A percentile compares a stretch with the other conserved stretches of the same genome.
These are phyloP conservation scores for Potorous gilbertii DNA, from an alignment of 2,797 vertebrate genomes.

Conservation along the genomic window DNA sequence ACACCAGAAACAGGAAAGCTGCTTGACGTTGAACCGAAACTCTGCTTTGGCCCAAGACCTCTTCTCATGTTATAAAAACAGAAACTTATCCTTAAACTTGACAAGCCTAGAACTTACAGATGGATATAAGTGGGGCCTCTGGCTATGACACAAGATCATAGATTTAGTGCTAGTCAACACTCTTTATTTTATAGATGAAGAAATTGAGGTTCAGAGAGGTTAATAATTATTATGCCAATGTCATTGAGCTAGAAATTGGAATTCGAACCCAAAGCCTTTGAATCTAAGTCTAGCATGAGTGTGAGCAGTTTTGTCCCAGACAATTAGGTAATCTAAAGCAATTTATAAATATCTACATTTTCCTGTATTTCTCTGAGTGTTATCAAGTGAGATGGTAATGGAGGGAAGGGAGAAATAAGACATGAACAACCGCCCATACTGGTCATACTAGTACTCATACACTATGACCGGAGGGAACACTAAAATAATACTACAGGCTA, in stretches of 20 bases:
- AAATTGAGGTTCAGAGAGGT: background rate
- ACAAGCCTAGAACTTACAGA: background rate
- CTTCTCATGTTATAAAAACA: background rate
- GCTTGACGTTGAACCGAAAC: background rate
- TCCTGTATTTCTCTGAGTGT: background rate
- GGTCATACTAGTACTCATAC: background rate
- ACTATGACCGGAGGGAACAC: background rate
- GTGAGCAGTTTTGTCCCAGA: background rate
- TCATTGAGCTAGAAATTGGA: background rate
- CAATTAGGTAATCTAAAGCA: background rate
- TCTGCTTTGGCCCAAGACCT: background rate
- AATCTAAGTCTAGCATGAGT: background rate
- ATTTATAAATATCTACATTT: background rate
- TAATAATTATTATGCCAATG: background rate
- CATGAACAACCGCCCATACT: background rate
- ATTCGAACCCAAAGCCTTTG: background rate
- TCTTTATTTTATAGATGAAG: background rate
- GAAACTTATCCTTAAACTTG: background rate
- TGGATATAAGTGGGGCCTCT: background rate
- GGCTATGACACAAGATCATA: background rate
- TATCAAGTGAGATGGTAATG: background rate
- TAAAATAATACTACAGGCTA: background rate
- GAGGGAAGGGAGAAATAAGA: background rate
- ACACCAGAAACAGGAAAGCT: background rate
- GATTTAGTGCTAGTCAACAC: background rate